Base-by-base conservation (phyloP, 2,113 vertebrate genomes). In the Neofelis nebulosa region DNA sequence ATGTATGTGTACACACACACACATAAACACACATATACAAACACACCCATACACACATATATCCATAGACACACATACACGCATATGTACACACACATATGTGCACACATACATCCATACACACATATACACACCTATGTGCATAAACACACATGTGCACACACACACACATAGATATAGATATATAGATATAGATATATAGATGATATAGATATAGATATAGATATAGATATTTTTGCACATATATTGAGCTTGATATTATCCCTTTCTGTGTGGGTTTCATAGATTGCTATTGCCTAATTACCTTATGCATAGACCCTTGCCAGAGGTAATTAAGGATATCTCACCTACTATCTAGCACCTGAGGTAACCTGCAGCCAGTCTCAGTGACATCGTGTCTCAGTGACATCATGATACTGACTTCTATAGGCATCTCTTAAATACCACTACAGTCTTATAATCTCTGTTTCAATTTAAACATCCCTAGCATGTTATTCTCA, bases 41-140 rank as follows among this genome's bases (percentile, higher is more conserved):
- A 31, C 19, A 31, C 36, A 18, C 23, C 68, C 80, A 12, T 18
- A 19, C 31, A 21, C 9, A 29, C 25, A 27, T 25, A 65, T 4
- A 65, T 29, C 27, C 23, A 65, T 2, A 38, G 18, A 36, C 4
- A 21, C 9, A 38, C 12, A 73, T 36, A 73, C 10, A 73, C 23
- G 6, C 4, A 23, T 5, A 16, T 23, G 10, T 4, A 38, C 23
- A 25, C 23, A 25, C 5, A 38, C 4, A 27, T 7, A 41, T 5
- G 25, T 16, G 4, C 33, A n/a, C 7, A n/a, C 3, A 31, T 31
- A 16, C 0, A 68, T 31, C 0, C 27, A 65, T 18, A 36, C 10
- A 1, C 15, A 71, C 9, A 10, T 21, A 23, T 33, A 38, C 2
- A 11, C 33, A 69, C 16, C 18, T 4, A 5, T 36, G 19, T 21